A percentile compares a stretch with the other conserved stretches of the same genome.
These are phyloP conservation scores for Styela plicata DNA, from an alignment of 23 tunicate species.

Conservation along the genomic window DNA sequence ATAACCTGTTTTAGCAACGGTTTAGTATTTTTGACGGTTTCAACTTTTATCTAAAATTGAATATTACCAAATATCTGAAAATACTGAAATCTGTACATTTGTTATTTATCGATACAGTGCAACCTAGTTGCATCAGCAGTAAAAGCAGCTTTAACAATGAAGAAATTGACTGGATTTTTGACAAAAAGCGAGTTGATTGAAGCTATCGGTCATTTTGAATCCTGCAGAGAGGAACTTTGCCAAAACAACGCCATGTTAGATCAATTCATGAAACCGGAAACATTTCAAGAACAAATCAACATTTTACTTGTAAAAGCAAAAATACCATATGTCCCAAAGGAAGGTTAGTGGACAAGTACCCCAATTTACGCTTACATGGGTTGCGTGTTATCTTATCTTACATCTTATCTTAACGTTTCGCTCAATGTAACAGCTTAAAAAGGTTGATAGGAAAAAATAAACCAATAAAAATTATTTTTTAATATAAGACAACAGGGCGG, in stretches of 20 bases:
- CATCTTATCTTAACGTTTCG: no score
- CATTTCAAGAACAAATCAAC: slow-evolving; percentile 19
- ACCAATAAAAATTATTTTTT: no score
- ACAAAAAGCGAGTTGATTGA: neutral
- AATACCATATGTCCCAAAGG: neutral
- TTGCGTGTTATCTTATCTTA: no score
- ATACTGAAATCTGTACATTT: no score
- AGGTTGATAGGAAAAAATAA: no score
- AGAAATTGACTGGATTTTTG: neutral
- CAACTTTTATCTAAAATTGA: no score
- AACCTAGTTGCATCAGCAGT: slow-evolving; percentile 11
- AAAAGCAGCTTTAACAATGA: slow-evolving; percentile 15
- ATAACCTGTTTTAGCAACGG: no score
- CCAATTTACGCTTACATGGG: no score
- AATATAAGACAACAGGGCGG: no score
- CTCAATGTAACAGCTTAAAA: no score
- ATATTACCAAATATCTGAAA: no score
- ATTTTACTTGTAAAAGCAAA: neutral
- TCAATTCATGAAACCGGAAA: neutral
- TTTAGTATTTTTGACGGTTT: no score
- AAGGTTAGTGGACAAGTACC: neutral
- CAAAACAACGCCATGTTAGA: slow-evolving; percentile 19
- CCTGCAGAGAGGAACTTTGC: neutral
- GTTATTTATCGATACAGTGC: slow-evolving; percentile 5
- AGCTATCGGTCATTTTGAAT: neutral